phyloP scores from a whole-genome alignment of 2,888 invertebrate species.

The Tetanocera ferruginea region DNA sequence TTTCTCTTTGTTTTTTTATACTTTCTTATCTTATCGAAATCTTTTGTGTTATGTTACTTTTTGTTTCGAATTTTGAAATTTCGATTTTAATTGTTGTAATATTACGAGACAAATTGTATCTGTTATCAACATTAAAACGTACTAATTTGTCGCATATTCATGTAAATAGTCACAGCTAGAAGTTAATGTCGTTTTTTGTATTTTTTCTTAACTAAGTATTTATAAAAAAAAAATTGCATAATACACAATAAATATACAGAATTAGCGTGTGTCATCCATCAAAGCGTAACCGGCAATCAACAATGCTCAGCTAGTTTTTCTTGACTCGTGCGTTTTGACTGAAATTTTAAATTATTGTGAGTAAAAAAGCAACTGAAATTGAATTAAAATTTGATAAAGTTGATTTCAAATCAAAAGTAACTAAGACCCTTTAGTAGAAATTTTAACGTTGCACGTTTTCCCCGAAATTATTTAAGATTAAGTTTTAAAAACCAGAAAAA shows the following conservation, averaged over 20 bases:
- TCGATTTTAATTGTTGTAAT: background rate
- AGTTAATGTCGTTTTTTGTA: background rate
- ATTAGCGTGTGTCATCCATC: constrained; percentile 14
- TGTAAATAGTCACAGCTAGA: background rate
- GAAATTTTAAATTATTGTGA: background rate
- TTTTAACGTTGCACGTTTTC: too few species aligned
- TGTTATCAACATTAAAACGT: background rate
- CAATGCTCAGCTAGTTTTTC: background rate
- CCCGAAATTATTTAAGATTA: too few species aligned
- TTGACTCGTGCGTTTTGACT: too few species aligned
- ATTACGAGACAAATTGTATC: background rate
- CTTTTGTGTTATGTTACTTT: background rate
- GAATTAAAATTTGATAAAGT: too few species aligned
- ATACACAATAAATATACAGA: background rate
- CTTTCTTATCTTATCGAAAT: background rate
- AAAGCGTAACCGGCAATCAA: background rate
- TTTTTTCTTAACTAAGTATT: background rate
- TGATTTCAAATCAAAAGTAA: too few species aligned
- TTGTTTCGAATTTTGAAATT: background rate
- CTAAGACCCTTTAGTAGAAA: too few species aligned
- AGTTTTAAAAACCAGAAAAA: too few species aligned
- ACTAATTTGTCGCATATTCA: constrained; percentile 21
- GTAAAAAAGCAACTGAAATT: background rate
- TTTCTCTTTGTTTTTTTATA: constrained; percentile 9
- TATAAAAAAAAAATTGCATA: background rate